These are phyloP conservation scores for Myocastor coypus DNA, from an alignment of 2,113 vertebrate genomes.

Conservation along the genomic window DNA sequence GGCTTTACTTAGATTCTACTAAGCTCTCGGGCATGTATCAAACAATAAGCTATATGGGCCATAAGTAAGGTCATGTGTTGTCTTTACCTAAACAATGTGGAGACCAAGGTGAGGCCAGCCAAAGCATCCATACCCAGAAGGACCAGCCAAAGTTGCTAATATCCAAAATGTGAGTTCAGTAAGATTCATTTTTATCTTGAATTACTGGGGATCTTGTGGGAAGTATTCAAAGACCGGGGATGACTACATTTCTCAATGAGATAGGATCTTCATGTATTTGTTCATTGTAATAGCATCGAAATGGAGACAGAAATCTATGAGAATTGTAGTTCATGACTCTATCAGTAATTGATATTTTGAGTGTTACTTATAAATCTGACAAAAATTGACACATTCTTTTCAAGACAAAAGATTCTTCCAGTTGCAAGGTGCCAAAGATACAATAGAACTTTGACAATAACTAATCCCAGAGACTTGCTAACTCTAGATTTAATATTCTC, in stretches of 20 bases:
- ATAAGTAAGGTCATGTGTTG: background rate
- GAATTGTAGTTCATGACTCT: constrained; percentile 35
- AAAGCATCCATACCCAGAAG: constrained; percentile 13
- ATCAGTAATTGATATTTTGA: constrained; percentile 18
- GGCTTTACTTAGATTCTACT: constrained; percentile 4
- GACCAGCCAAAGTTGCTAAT: background rate
- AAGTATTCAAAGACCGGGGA: constrained; percentile 8
- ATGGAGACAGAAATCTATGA: constrained; percentile 37
- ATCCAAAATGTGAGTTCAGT: background rate
- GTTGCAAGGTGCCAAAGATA: constrained; percentile 6
- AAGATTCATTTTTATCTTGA: constrained; percentile 29
- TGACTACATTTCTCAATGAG: constrained; percentile 36
- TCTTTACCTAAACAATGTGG: background rate
- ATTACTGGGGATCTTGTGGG: background rate
- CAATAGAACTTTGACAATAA: constrained; percentile 22
- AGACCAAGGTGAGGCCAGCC: background rate
- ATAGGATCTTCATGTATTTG: constrained; percentile 37
- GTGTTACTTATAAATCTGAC: background rate
- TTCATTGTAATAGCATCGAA: constrained; percentile 36
- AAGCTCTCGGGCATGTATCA: background rate
- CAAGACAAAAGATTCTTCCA: constrained; percentile 12
- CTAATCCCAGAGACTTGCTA: constrained; percentile 17
- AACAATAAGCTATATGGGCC: background rate
- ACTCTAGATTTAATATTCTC: constrained; percentile 11
- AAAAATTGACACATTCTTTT: constrained; percentile 36